A percentile compares a stretch with the other conserved stretches of the same genome.
These are phyloP conservation scores for Eupsilia transversa DNA, from an alignment of 2,888 invertebrate species.

Conservation along the genomic window DNA sequence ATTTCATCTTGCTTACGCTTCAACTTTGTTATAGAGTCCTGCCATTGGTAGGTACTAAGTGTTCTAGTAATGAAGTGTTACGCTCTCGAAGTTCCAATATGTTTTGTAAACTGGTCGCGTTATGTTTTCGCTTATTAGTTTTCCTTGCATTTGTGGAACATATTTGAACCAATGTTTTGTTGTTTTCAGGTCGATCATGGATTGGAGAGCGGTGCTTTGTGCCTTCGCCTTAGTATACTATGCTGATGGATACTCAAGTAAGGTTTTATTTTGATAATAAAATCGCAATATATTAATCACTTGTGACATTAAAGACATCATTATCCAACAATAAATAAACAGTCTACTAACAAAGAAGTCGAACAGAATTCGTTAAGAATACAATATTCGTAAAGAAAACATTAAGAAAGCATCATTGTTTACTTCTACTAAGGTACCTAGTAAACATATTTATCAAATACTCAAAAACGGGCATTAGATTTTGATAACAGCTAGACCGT, in stretches of 20 bases:
- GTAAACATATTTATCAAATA: slow-evolving; percentile 5
- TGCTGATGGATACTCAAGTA: slow-evolving; percentile 88
- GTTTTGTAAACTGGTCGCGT: slow-evolving; percentile 33
- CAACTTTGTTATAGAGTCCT: slow-evolving; percentile 75
- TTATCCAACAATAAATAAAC: not conserved
- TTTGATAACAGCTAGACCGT: slow-evolving; percentile 30
- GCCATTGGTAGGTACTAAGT: slow-evolving; percentile 57
- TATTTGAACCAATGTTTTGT: slow-evolving; percentile 49
- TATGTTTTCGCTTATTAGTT: slow-evolving; percentile 45
- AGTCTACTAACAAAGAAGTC: not conserved
- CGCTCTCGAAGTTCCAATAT: slow-evolving; percentile 41
- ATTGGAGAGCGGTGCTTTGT: slow-evolving; percentile 83
- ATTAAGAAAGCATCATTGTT: slow-evolving; percentile 3
- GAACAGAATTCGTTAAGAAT: too few species aligned
- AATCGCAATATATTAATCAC: not conserved
- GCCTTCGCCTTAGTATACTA: slow-evolving; percentile 79
- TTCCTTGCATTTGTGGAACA: slow-evolving; percentile 28
- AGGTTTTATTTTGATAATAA: slow-evolving; percentile 66
- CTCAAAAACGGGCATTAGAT: slow-evolving; percentile 6
- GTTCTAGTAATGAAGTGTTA: slow-evolving; percentile 56
- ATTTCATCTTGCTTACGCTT: slow-evolving; percentile 77
- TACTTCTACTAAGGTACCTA: not conserved
- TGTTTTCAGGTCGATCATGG: slow-evolving; percentile 84
- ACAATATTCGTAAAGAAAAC: too few species aligned
- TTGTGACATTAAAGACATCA: not conserved